Percentiles rank a stretch among this genome's conserved stretches.
Conservation (phyloP, 2,888 invertebrate species). For the Cyclophora punctaria region DNA sequence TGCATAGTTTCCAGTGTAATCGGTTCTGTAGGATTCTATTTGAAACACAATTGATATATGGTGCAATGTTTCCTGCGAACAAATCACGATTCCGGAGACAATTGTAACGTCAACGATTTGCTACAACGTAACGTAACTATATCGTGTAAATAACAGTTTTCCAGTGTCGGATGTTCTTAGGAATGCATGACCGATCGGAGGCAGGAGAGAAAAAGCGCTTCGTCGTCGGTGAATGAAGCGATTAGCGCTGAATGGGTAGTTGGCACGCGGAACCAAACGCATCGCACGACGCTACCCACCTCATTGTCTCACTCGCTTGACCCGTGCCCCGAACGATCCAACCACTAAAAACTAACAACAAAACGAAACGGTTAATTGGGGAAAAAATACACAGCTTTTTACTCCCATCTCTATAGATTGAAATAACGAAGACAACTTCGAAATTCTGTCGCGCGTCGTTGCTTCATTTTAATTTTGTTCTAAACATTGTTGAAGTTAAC, state of each 20-base stretch:
- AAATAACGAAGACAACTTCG: slow-evolving; percentile 25
- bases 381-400: slow-evolving; percentile 55
- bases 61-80: too few relatives aligned
- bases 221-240: slow-evolving; percentile 67
- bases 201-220: slow-evolving; percentile 57
- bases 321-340: slow-evolving; percentile 70
- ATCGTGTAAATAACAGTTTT: slow-evolving; percentile 43
- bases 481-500: slow-evolving; percentile 19
- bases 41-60: too few relatives aligned
- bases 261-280: slow-evolving; percentile 68
- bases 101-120: slow-evolving; percentile 31
- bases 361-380: slow-evolving; percentile 51
- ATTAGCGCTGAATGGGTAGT: slow-evolving; percentile 66
- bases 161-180: slow-evolving; percentile 26
- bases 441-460: slow-evolving; percentile 10
- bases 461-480: slow-evolving; percentile 25
- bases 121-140: slow-evolving; percentile 36
- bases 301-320: slow-evolving; percentile 69
- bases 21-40: too few relatives aligned
- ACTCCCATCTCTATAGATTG: slow-evolving; percentile 19
- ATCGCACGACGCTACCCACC: slow-evolving; percentile 48
- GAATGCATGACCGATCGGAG: slow-evolving; percentile 72
- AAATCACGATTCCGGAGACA: not conserved
- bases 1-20: too few relatives aligned
- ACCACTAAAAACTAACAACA: slow-evolving; percentile 48